Evolutionary conservation across 1,140 invertebrate species (phyloP).

Genomic region (Diorhabda elongata): DNA sequence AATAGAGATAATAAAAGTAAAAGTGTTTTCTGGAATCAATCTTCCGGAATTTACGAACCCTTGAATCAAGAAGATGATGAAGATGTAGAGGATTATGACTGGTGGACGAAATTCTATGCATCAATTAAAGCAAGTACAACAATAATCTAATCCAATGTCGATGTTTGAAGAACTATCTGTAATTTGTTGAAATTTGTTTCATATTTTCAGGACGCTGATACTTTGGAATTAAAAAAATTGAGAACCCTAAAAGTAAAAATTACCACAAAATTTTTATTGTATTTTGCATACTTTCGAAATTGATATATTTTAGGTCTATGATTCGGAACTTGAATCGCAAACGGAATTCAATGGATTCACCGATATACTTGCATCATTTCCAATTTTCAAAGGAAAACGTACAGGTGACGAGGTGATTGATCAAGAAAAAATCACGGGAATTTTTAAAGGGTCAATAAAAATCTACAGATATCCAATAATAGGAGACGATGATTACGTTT

Average conservation of each 20-base stretch:
- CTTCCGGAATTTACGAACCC: slow-evolving; percentile 16
- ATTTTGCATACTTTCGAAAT: too few species aligned
- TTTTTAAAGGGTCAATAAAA: slow-evolving; percentile 51
- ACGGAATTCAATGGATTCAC: slow-evolving; percentile 71
- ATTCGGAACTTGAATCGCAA: slow-evolving; percentile 70
- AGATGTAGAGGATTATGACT: slow-evolving; percentile 53
- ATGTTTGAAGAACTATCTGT: too few species aligned
- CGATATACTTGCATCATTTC: slow-evolving; percentile 72
- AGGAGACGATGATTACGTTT: slow-evolving; percentile 47
- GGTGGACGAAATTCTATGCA: slow-evolving; percentile 77
- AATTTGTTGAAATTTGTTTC: too few species aligned
- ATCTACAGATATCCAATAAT: slow-evolving; percentile 55
- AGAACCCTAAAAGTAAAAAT: too few species aligned
- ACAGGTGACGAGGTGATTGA: slow-evolving; percentile 58
- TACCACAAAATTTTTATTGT: too few species aligned
- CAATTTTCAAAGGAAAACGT: slow-evolving; percentile 70
- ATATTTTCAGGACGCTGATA: too few species aligned
- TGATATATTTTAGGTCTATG: slow-evolving; percentile 58
- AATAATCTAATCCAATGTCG: too few species aligned
- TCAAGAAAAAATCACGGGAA: slow-evolving; percentile 53
- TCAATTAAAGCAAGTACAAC: slow-evolving; percentile 46
- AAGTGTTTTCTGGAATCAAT: background rate
- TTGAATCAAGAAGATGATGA: slow-evolving; percentile 22
- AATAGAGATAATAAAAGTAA: too few species aligned
- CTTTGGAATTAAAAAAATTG: too few species aligned